phyloP scores from a whole-genome alignment of 2,888 invertebrate species.

The Boloria selene region DNA sequence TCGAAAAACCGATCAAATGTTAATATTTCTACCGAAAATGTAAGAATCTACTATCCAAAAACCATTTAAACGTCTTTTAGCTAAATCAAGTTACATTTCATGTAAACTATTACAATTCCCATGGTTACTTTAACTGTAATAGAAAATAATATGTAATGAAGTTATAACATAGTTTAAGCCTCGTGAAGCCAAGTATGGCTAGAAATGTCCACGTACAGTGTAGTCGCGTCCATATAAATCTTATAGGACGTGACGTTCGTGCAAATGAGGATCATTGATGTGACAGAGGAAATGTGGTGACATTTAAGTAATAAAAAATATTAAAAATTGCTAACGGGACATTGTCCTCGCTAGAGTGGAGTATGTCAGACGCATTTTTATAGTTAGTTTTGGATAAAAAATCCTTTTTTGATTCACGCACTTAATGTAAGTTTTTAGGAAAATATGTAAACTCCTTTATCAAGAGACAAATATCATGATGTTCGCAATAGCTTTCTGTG shows the following conservation, averaged over 20 bases:
- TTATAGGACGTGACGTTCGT: conserved; percentile 20
- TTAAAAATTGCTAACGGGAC: background rate
- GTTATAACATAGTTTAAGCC: conserved; percentile 12
- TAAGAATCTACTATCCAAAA: too few relatives aligned
- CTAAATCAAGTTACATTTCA: background rate
- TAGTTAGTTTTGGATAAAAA: too few relatives aligned
- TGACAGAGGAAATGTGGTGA: conserved; percentile 7
- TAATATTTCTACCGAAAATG: too few relatives aligned
- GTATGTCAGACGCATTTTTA: too few relatives aligned
- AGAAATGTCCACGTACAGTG: conserved; percentile 22
- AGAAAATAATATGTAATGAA: conserved; percentile 19
- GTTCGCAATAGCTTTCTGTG: too few relatives aligned
- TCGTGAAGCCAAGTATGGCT: conserved; percentile 1
- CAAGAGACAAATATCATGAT: too few relatives aligned
- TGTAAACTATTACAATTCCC: conserved; percentile 6
- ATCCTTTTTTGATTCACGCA: too few relatives aligned
- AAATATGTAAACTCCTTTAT: too few relatives aligned
- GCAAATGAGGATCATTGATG: conserved; percentile 22
- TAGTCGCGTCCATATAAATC: conserved; percentile 29
- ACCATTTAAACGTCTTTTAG: too few relatives aligned
- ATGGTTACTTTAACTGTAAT: conserved; percentile 11
- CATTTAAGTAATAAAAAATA: conserved; percentile 10
- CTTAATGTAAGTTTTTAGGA: too few relatives aligned
- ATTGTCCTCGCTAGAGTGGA: background rate
- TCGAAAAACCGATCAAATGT: too few relatives aligned